Evolutionary conservation across 2,113 vertebrate genomes (phyloP).

Genomic region (Turdus rufiventris): DNA sequence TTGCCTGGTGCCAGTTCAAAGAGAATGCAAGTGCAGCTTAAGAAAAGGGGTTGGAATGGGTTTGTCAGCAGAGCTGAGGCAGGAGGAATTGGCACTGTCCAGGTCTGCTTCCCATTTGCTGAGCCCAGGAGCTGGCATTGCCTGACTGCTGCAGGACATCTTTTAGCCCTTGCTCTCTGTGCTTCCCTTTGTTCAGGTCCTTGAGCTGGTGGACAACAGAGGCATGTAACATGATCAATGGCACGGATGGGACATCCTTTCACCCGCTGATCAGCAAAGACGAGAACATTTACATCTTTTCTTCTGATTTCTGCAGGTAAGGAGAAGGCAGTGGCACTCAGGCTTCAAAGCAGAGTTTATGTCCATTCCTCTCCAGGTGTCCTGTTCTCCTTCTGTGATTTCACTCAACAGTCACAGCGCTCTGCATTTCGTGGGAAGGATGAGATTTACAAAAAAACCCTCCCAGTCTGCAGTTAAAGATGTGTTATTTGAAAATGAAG

Average conservation of each 20-base stretch:
- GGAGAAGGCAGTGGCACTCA: background rate
- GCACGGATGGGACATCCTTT: constrained; percentile 90
- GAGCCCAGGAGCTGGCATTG: background rate
- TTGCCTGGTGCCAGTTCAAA: background rate
- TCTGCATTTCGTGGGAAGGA: background rate
- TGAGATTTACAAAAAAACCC: background rate
- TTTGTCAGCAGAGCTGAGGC: background rate
- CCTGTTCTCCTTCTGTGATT: background rate
- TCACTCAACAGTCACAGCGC: background rate
- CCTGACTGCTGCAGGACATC: background rate
- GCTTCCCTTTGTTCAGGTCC: constrained; percentile 60
- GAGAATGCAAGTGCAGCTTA: background rate
- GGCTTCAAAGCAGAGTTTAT: background rate
- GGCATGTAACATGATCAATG: constrained; percentile 94
- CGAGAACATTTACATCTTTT: constrained; percentile 87
- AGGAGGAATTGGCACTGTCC: background rate
- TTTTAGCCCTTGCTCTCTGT: background rate
- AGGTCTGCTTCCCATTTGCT: background rate
- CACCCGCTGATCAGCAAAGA: constrained; percentile 84
- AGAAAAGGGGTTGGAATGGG: background rate
- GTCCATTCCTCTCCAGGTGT: background rate
- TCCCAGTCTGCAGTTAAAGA: background rate
- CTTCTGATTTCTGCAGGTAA: constrained; percentile 95
- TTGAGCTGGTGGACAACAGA: constrained; percentile 88
- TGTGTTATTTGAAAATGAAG: background rate